Base-by-base conservation (phyloP, 2,888 invertebrate genomes). In the Hemicrepidius hirtus region DNA sequence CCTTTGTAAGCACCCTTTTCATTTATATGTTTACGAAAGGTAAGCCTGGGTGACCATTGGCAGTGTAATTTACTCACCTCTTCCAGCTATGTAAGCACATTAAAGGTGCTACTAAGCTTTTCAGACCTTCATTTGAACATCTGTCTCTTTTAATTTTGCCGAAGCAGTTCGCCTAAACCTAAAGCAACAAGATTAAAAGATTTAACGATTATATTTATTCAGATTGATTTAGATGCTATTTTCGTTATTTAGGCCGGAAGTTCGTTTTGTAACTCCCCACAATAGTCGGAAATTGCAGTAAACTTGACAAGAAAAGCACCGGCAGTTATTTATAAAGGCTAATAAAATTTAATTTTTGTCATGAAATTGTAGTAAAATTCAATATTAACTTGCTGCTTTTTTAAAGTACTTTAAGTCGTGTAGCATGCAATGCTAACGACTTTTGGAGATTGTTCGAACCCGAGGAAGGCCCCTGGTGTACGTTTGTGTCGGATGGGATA, bases 81-180 rank as follows among this genome's bases (percentile, higher is more conserved):
- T 44, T 68, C 75, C 75, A 78, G 70, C 73, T 70, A 32, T 49
- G 53, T 77, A 77, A 79, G 79, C 73, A 78, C 76, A 76, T 79
- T 77, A 76, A 76, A 77, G 76, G 76, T 80, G 75, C 68, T 68
- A 73, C 77, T 79, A 76, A 80, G 77, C 80, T 78, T 80, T 80
- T 79, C 73, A 78, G 80, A 79, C 75, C 80, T 75, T 75, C 77
- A 79, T 78, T 80, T 76, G 76, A 79, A 76, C 79, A 78, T 78
- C 77, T 79, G 77, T 80, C 78, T 78, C 77, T 72, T 74, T 75
- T 79, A 79, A 80, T 74, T 77, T 79, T 78, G 79, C 78, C 76
- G 76, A 76, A 67, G 75, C 62, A 76, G 76, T 79, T 77, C 78
- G 79, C 77, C 78, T 74, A 76, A 79, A 79, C 77, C 78, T 74